These are phyloP conservation scores for Meloidogyne exigua DNA, from an alignment of 1,140 invertebrate species.

Conservation along the genomic window DNA sequence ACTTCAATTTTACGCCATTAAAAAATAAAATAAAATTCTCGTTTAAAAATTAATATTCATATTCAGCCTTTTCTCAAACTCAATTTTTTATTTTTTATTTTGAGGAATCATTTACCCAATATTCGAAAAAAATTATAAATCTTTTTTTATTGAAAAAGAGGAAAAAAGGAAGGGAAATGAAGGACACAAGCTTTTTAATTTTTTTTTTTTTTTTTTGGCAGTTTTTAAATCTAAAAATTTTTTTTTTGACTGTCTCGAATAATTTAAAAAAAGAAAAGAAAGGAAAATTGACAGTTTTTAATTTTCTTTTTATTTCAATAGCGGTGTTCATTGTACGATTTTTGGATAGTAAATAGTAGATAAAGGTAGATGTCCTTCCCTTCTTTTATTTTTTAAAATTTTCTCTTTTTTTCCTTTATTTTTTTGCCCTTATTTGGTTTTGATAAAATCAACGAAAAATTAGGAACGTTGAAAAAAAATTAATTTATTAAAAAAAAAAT, in stretches of 20 bases:
- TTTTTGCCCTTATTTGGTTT: not conserved
- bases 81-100: not conserved
- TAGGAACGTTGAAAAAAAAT: not conserved
- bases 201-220: not conserved
- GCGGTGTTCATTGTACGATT: not conserved
- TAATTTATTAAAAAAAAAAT: not conserved
- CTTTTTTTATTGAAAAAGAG: not conserved
- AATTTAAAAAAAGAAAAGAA: not conserved
- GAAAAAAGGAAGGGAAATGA: not conserved
- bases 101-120: not conserved
- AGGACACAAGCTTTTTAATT: not conserved
- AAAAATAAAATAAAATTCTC: not conserved
- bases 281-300: not conserved
- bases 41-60: conserved; percentile 2
- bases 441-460: conserved; percentile 4
- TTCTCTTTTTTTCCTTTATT: not conserved
- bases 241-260: conserved; percentile 1
- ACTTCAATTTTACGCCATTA: not conserved
- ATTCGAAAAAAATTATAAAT: not conserved
- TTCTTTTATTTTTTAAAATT: not conserved
- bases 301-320: no score
- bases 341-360: not conserved
- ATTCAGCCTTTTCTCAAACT: conserved; percentile 2
- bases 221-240: not conserved
- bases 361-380: no score